These are phyloP conservation scores for Archivesica marissinica DNA, from an alignment of 1,140 invertebrate genomes.

Conservation along the genomic window DNA sequence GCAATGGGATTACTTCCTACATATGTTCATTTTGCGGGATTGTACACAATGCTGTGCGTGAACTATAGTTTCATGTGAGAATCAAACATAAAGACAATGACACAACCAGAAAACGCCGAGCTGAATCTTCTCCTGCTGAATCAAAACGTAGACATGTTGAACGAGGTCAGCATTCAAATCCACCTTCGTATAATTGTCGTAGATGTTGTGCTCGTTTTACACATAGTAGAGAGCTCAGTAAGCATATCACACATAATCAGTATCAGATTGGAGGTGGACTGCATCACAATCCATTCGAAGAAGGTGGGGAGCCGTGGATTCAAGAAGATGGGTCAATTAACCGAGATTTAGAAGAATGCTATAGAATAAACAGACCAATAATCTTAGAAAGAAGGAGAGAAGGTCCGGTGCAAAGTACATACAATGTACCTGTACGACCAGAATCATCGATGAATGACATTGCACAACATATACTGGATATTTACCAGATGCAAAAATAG, in stretches of 20 bases:
- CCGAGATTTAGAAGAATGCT: not conserved
- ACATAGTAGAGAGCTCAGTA: not conserved
- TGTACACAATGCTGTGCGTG: too few relatives aligned
- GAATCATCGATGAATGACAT: not conserved
- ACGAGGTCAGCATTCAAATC: too few relatives aligned
- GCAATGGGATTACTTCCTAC: too few relatives aligned
- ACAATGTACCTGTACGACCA: conserved; percentile 1
- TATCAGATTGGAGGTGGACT: not conserved
- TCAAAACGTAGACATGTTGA: too few relatives aligned
- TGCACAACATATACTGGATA: not conserved
- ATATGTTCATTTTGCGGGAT: too few relatives aligned
- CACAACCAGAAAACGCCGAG: too few relatives aligned
- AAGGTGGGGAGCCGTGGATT: not conserved
- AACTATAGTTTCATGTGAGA: too few relatives aligned
- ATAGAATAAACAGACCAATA: not conserved
- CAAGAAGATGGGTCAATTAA: not conserved
- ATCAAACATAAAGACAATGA: too few relatives aligned
- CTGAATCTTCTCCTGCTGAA: too few relatives aligned
- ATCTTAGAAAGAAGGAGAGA: not conserved
- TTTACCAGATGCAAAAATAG: not conserved
- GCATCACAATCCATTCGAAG: not conserved
- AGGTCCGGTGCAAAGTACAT: not conserved
- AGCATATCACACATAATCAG: not conserved
- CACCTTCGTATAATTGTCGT: not conserved
- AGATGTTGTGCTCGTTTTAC: not conserved